Evolutionary conservation across 2,113 vertebrate species (phyloP), one percentile per base, ranked within the genome.

Genomic region (Chloropsis cyanopogon): DNA sequence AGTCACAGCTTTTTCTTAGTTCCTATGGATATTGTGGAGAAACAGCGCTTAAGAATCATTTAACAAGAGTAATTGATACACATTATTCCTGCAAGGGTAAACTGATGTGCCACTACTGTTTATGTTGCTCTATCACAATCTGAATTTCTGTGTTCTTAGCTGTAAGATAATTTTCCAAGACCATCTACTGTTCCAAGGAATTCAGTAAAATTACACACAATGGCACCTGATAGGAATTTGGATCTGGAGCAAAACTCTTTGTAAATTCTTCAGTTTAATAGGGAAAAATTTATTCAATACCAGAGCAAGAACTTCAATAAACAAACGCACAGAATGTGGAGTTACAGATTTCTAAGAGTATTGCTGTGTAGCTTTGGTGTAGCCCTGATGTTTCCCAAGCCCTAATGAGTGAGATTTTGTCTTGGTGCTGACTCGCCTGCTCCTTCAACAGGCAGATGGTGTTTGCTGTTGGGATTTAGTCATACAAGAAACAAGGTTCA

Each of bases 391-490:
- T 31, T 73, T 88, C 56, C 61, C 28, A 57, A 17, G 31, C 35
- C 60, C 53, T 54, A 29, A 53, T 8, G 80, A 84, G 61, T 29
- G 68, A 39, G 50, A 39, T 18, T 28, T 33, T 70, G 33, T 72
- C 77, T 72, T 4, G 0, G 53, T 46, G 63, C 75, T 77, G 84
- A 75, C 61, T 93, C 46, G 54, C 65, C 84, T 65, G 69, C 93
- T 94, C 69, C 92, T 94, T 90, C 94, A 94, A 44, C 91, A 87
- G 90, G 92, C 97, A 97, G 97, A 97, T 97, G 96, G 96, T 96
- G 97, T 97, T 97, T 97, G 96, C 96, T 91, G 18, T 77, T 96
- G 96, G 96, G 95, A 95, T 97, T 97, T 77, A 97, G 95, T 97
- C 95, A 95, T n/a, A 94, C 88, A 91, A 97, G 94, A 93, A 97